Conservation (phyloP, 2,888 invertebrate genomes). For the Lochmaea capreae region DNA sequence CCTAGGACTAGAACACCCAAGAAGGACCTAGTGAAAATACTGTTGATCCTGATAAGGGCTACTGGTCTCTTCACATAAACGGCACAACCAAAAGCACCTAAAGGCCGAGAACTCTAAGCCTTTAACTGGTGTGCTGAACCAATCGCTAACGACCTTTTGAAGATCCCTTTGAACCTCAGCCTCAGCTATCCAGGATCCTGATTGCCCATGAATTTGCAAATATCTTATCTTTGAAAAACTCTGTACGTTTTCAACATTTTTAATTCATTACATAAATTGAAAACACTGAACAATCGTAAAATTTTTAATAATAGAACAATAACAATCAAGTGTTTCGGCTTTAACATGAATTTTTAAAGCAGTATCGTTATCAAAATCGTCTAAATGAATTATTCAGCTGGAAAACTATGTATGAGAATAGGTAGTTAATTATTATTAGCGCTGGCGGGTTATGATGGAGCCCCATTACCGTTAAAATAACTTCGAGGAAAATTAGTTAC, state of each 20-base stretch:
- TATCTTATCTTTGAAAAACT: neutral
- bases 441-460: slow-evolving; percentile 13
- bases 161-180: too few relatives aligned
- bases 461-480: slow-evolving; percentile 17
- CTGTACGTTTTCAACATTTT: neutral
- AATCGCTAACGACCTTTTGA: too few relatives aligned
- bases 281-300: neutral
- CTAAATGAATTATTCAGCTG: slow-evolving; percentile 11
- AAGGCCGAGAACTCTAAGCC: too few relatives aligned
- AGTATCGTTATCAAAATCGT: neutral
- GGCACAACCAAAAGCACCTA: too few relatives aligned
- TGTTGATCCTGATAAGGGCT: too few relatives aligned
- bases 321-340: neutral
- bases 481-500: slow-evolving; percentile 14
- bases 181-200: too few relatives aligned
- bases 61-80: too few relatives aligned
- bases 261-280: neutral
- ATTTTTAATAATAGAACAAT: neutral
- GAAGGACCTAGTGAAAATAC: too few relatives aligned
- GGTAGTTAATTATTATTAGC: slow-evolving; percentile 20
- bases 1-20: too few relatives aligned
- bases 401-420: slow-evolving; percentile 9
- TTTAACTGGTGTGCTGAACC: too few relatives aligned
- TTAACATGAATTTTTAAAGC: neutral
- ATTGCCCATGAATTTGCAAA: too few relatives aligned